Evolutionary conservation across 1,140 invertebrate species (phyloP).

Genomic region (Armadillidium nasatum): DNA sequence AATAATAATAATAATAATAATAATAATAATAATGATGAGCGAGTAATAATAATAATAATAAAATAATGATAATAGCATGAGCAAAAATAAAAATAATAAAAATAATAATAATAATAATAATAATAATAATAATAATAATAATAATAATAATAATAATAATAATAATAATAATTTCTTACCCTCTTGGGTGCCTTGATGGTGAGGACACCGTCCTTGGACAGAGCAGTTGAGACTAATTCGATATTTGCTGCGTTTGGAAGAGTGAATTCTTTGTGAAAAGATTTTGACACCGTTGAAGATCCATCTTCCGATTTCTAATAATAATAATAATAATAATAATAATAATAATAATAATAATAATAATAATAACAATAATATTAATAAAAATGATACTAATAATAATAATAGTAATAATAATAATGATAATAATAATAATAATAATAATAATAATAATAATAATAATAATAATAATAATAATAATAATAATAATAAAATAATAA

Average conservation of each 20-base stretch:
- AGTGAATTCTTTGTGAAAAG: constrained; percentile 54
- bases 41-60: neutral
- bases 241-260: constrained; percentile 63
- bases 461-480: too few relatives aligned
- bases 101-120: neutral
- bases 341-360: too few relatives aligned
- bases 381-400: too few relatives aligned
- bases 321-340: neutral
- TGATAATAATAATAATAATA: too few relatives aligned
- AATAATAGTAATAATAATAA: too few relatives aligned
- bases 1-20: too few relatives aligned
- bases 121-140: neutral
- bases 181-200: constrained; percentile 57
- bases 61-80: neutral
- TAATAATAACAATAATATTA: too few relatives aligned
- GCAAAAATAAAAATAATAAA: too few relatives aligned
- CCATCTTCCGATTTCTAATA: constrained; percentile 64
- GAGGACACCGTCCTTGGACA: constrained; percentile 70
- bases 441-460: too few relatives aligned
- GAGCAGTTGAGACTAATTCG: constrained; percentile 59
- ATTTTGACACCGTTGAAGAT: constrained; percentile 66
- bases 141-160: neutral
- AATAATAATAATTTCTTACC: constrained; percentile 26
- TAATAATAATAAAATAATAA: too few relatives aligned
- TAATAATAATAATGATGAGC: neutral